phyloP scores from a whole-genome alignment of 2,113 vertebrate genomes.

The Zapornia atra region DNA sequence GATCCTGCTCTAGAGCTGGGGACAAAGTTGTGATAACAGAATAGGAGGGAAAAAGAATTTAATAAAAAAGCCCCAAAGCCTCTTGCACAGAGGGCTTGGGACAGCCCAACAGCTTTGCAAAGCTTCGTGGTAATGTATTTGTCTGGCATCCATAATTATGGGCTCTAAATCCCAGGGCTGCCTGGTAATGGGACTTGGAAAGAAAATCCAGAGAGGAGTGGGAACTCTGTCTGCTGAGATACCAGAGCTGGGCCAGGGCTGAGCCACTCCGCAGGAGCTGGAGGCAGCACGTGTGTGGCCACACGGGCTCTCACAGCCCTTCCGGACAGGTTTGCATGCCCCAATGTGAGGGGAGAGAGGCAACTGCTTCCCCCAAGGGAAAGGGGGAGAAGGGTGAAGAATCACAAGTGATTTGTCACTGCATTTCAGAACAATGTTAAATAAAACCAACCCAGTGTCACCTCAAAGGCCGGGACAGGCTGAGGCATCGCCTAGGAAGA shows the following conservation, averaged over 20 bases:
- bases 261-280: fast-evolving
- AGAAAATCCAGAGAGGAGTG: neutral
- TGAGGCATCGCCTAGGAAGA: neutral
- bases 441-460: neutral
- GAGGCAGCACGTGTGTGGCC: fast-evolving
- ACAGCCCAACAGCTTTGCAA: conserved; percentile 17
- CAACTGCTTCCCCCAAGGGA: neutral
- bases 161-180: conserved; percentile 1
- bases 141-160: neutral
- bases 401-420: neutral
- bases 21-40: neutral
- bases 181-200: conserved; percentile 11
- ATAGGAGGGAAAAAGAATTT: neutral
- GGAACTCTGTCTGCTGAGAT: neutral
- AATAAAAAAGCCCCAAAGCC: neutral
- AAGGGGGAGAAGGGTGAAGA: neutral
- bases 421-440: neutral
- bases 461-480: neutral
- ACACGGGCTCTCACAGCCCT: neutral
- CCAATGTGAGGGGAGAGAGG: neutral
- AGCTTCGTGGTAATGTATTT: neutral
- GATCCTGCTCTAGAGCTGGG: neutral
- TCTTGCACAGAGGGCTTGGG: neutral
- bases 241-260: neutral
- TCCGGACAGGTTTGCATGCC: neutral